Conservation (phyloP, 2,113 vertebrate species). For the Felis catus region F.catus_Fca126_mat1.0 CM031423.1:46676501-46677000, state of each 20-base stretch:
- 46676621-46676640: neutral
- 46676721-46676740: neutral
- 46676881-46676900: neutral
- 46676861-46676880: neutral
- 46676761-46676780: neutral
- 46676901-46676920: fast-evolving
- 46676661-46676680: neutral
- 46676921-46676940: neutral
- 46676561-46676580: neutral
- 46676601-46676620: neutral
- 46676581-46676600: neutral
- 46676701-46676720: neutral
- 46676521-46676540: too few relatives aligned
- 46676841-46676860: neutral
- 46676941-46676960: neutral
- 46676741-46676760: neutral
- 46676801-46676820: neutral
- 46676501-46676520: too few relatives aligned
- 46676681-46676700: neutral
- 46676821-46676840: neutral
- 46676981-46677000: neutral
- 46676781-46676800: neutral
- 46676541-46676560: too few relatives aligned
- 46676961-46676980: too few relatives aligned
- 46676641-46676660: neutral